Base-by-base conservation (phyloP, 2,888 invertebrate species). In the Cecidostiba fungosa region DNA sequence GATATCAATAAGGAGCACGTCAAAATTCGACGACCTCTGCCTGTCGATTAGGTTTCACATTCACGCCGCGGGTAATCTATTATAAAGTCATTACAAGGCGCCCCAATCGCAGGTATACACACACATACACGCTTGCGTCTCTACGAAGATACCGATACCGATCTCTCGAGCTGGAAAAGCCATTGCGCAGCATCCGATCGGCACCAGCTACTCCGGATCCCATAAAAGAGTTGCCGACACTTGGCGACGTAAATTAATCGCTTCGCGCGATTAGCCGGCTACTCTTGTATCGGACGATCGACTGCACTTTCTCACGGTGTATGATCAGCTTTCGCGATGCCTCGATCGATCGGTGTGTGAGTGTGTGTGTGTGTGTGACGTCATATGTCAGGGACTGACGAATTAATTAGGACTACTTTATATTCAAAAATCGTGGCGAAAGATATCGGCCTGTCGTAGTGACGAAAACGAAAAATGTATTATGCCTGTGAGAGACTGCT, bases 201-300 rank as follows among this genome's bases (percentile, higher is more conserved):
- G 79, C 77, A 62, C 16, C 74, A 43, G 32, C 43, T 39, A 47
- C 69, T 69, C 47, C 29, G 47, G 69, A 84, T 50, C 29, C 66
- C 66, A 66, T 69, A 73, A 85, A 77, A 77, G 77, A 85, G 66
- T 66, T 69, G 69, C 84, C 77, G 81, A 86, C 80, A 72, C 78
- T 74, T 84, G 87, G 87, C 88, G 89, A 90, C 89, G 90, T 89
- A 89, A 91, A 91, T 91, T 91, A 91, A 91, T 91, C 90, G 90
- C 83, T 86, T 88, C 50, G 76, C 82, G 82, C 82, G 84, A 86
- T 86, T 84, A 86, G 82, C 79, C 50, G 70, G 14, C 76, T 77
- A 26, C 26, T 54, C 43, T 23, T 43, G 78, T 76, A 74, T 81
- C 81, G 66, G 69, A 32, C 66, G 16, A 76, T 78, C 82, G 76